A percentile compares a stretch with the other conserved stretches of the same genome.
These are phyloP conservation scores for Streblospio benedicti DNA, from an alignment of 1,140 invertebrate genomes.

Conservation along the genomic window DNA sequence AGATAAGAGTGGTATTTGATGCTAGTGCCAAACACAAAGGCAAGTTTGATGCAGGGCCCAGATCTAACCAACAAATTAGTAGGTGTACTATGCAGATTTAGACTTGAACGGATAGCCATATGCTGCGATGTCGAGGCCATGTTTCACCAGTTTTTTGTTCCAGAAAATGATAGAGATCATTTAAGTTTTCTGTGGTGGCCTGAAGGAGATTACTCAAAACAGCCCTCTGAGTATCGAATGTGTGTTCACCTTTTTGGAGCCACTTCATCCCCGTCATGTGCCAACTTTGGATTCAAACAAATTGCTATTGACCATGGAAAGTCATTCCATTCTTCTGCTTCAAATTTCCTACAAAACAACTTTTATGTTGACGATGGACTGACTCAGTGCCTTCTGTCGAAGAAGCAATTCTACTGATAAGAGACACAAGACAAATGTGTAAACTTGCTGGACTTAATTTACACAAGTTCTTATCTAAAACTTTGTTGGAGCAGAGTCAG, in stretches of 20 bases:
- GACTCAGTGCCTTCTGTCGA: background rate
- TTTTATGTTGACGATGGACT: background rate
- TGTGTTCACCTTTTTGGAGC: background rate
- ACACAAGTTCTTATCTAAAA: background rate
- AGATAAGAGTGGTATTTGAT: conserved; percentile 24
- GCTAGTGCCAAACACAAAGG: conserved; percentile 16
- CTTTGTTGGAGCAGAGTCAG: conserved; percentile 19
- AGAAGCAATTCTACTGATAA: background rate
- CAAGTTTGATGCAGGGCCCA: conserved; percentile 20
- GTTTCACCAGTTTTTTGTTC: conserved; percentile 19
- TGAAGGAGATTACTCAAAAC: background rate
- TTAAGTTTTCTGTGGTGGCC: background rate
- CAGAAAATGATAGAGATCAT: too few species aligned
- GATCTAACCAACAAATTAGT: conserved; percentile 19
- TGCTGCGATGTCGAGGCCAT: conserved; percentile 21
- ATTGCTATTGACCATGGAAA: background rate
- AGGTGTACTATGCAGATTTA: conserved; percentile 18
- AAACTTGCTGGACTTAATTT: background rate
- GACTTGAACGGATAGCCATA: conserved; percentile 8
- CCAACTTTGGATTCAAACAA: background rate
- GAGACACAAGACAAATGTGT: background rate
- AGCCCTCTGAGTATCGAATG: background rate
- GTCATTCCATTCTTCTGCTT: background rate
- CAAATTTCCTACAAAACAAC: background rate
- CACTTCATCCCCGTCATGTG: background rate